A percentile compares a stretch with the other conserved stretches of the same genome.
phyloP scores from a whole-genome alignment of 2,888 invertebrate genomes.

The Agonum fuliginosum region DNA sequence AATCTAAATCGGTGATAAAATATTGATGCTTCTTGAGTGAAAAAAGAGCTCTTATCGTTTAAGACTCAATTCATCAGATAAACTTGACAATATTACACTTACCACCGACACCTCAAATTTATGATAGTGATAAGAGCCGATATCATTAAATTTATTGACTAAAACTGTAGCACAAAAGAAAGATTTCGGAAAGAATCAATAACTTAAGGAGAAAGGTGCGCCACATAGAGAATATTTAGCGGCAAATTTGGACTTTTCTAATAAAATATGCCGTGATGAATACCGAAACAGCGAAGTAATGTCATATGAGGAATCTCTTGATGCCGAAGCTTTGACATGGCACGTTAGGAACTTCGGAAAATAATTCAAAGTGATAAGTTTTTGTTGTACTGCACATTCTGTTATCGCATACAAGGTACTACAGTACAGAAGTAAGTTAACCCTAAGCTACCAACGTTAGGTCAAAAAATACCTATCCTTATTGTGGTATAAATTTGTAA shows the following conservation, averaged over 20 bases:
- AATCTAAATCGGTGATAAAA: background rate
- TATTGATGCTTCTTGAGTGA: background rate
- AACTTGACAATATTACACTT: slow-evolving; percentile 32
- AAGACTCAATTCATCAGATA: slow-evolving; percentile 4
- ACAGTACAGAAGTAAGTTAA: no score
- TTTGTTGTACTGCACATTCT: background rate
- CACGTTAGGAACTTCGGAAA: background rate
- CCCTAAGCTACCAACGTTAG: no score
- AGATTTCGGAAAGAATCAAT: slow-evolving; percentile 2
- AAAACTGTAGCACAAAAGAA: background rate
- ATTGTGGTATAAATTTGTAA: no score
- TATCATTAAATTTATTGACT: slow-evolving; percentile 32
- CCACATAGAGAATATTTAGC: slow-evolving; percentile 7
- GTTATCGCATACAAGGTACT: background rate
- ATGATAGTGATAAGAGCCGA: slow-evolving; percentile 10
- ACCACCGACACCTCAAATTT: slow-evolving; percentile 2
- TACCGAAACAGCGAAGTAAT: background rate
- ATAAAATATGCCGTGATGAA: background rate
- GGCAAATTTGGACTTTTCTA: background rate
- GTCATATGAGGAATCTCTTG: background rate
- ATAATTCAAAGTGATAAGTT: background rate
- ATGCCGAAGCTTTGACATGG: background rate
- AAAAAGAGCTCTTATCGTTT: background rate
- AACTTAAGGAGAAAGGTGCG: background rate
- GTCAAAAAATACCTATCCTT: no score